Evolutionary conservation across 2,113 vertebrate genomes (phyloP), one percentile per base, ranked within the genome.

Genomic region (Cyprinus carpio): DNA sequence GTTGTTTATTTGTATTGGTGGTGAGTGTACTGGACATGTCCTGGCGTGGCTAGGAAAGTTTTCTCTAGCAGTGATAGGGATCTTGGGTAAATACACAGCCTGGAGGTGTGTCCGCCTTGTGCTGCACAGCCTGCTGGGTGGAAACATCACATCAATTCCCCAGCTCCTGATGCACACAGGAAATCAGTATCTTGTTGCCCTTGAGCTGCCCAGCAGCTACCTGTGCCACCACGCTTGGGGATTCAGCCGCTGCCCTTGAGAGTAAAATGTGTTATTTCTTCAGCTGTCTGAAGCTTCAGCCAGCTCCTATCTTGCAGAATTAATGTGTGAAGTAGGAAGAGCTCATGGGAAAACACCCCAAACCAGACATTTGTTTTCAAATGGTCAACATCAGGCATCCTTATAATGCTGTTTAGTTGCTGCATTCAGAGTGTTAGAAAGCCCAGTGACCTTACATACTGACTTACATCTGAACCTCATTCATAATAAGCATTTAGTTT

Each of bases 51-150:
- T 12, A 75, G 75, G 67, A 29, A 49, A 40, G 77, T 65, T 56
- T 85, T 88, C 78, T 87, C 54, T 54, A 79, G 64, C 74, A 78
- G 75, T 56, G 88, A 87, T 88, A 87, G 86, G 78, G 83, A 90
- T 91, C 82, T 91, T 87, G 87, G 64, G 80, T 89, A 90, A 90
- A 89, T 86, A 90, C 87, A 88, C 88, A 90, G 85, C 75, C 81
- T 62, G 58, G 87, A 87, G 88, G 88, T 85, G 86, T 90, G 90
- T 82, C 86, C 46, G 76, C 69, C 58, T 37, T 65, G 56, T 16
- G 56, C 8, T 40, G 81, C 60, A 60, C 27, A 72, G 62, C 78
- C 81, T 76, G 74, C 76, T 85, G 65, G 67, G 60, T 43, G 34
- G 58, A 84, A 84, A 80, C 46, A 64, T 23, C 23, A 27, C 20